Percentiles rank a stretch among this genome's conserved stretches.
Conservation (phyloP, 2,113 vertebrate species). For the Perca schrenkii region DNA sequence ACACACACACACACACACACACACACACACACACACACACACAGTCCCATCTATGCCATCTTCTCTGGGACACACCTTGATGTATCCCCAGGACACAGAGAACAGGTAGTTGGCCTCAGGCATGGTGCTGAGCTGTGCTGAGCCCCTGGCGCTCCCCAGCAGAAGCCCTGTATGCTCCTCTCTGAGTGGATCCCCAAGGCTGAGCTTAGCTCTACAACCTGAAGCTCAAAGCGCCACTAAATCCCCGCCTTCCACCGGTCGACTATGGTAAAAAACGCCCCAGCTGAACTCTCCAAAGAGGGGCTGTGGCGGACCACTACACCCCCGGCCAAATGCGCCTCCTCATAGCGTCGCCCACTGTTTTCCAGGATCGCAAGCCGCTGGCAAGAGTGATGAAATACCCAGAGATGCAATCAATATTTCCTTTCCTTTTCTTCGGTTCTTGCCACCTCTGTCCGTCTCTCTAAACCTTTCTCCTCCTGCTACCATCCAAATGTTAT, state of each 20-base stretch:
- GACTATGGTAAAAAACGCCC: constrained; percentile 41
- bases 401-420: constrained; percentile 56
- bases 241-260: not conserved
- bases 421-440: constrained; percentile 25
- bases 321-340: constrained; percentile 45
- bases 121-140: constrained; percentile 89
- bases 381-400: constrained; percentile 68
- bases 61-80: constrained; percentile 91
- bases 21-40: constrained; percentile 22
- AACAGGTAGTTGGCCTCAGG: constrained; percentile 96
- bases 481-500: constrained; percentile 69
- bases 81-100: constrained; percentile 97
- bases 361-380: constrained; percentile 38
- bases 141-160: constrained; percentile 77
- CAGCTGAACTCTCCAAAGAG: constrained; percentile 49
- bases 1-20: constrained; percentile 12
- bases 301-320: constrained; percentile 62
- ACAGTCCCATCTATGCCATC: constrained; percentile 8
- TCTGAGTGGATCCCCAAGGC: constrained; percentile 77
- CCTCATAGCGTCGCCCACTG: constrained; percentile 43
- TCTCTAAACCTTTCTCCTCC: constrained; percentile 55
- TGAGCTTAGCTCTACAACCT: constrained; percentile 58
- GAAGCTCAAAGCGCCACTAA: constrained; percentile 42
- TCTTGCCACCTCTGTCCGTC: constrained; percentile 24
- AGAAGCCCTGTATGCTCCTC: constrained; percentile 85